Evolutionary conservation across 2,797 vertebrate species (phyloP), one percentile per base, ranked within the genome.

Genomic region (Fratercula arctica): DNA sequence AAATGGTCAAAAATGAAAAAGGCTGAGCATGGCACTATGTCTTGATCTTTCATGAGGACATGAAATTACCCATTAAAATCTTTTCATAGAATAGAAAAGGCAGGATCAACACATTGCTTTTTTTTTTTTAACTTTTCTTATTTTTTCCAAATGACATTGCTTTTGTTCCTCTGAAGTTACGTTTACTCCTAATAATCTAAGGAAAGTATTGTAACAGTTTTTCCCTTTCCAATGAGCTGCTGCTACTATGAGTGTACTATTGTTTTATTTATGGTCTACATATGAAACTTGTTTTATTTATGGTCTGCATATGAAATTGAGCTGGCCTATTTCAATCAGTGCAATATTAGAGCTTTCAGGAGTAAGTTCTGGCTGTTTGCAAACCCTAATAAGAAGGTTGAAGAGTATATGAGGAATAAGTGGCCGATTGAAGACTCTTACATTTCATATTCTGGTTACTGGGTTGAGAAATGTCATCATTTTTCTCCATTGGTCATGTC

Each of bases 41-140:
- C 31, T 37, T 13, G 3, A 29, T 43, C 37, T 78, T 81, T 66
- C n/a, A 48, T 13, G 74, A 84, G 23, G 7, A 51, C 13, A 24
- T 16, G 2, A 59, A 37, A 26, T 35, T 61, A 37, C 3, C 76
- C 10, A 31, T 41, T 1, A 75, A 93, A 87, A 33, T 53, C 4
- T 46, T 37, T 28, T 54, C 2, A 6, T 16, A 63, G 17, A 46
- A 48, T n/a, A 48, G 18, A 87, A 77, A 68, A 81, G 25, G 6
- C 5, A 69, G 14, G 14, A 46, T 39, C 3, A 35, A 45, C 1
- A 33, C 0, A 2, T 17, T 16, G 8, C 3, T 23, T 26, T 4
- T 25, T 41, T 13, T 46, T 4, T 7, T 12, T 48, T 48, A 48
- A 48, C 46, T 48, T 13, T 11, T 35, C 20, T 8, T 20, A 10